Percentiles rank a stretch among this genome's conserved stretches.
These are phyloP conservation scores for Coendou prehensilis DNA, from an alignment of 2,797 vertebrate species.

Conservation along the genomic window DNA sequence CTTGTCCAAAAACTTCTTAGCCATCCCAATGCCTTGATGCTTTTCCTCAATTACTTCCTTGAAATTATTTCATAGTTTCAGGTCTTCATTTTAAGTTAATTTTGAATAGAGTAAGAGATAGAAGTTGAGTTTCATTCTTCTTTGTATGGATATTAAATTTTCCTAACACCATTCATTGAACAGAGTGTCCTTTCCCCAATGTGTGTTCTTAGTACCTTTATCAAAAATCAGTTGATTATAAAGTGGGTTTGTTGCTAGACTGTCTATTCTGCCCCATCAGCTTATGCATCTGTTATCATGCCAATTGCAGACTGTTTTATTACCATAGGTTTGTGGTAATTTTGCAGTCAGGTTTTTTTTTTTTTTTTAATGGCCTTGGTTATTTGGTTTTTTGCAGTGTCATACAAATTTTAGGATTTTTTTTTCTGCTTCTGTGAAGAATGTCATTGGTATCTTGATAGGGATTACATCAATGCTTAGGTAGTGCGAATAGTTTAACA, in stretches of 20 bases:
- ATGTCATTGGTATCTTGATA: neutral
- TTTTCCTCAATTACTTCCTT: neutral
- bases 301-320: neutral
- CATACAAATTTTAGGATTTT: neutral
- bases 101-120: neutral
- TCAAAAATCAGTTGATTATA: neutral
- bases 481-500: neutral
- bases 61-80: neutral
- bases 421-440: neutral
- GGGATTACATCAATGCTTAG: neutral
- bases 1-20: neutral
- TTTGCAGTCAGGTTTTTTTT: neutral
- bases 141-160: neutral
- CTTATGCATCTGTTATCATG: neutral
- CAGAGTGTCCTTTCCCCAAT: neutral
- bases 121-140: neutral
- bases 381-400: neutral
- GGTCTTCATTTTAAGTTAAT: neutral
- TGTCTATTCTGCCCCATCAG: neutral
- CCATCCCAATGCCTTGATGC: neutral
- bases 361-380: neutral
- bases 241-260: neutral
- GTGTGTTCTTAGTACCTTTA: neutral
- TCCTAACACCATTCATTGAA: neutral
- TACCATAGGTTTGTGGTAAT: neutral